A percentile compares a stretch with the other conserved stretches of the same genome.
phyloP scores from a whole-genome alignment of 1,140 invertebrate species.

The Idris sp. region DNA sequence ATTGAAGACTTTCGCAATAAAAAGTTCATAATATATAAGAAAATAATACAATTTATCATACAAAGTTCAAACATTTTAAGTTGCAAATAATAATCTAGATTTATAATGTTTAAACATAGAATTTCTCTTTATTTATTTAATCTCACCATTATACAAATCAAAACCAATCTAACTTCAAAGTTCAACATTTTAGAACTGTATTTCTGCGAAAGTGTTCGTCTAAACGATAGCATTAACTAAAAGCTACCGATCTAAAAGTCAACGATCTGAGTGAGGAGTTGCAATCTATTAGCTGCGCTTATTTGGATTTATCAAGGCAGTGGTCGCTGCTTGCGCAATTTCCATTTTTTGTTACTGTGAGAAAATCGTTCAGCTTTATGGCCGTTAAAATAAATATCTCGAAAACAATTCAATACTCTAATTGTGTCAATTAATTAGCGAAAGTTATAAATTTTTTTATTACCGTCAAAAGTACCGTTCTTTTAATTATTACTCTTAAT shows the following conservation, averaged over 20 bases:
- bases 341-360: constrained; percentile 43
- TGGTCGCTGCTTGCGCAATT: constrained; percentile 42
- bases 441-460: no score
- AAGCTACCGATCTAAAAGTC: constrained; percentile 33
- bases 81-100: no score
- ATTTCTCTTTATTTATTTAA: no score
- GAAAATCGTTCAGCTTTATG: constrained; percentile 28
- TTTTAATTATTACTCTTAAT: no score
- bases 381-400: constrained; percentile 17
- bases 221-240: constrained; percentile 26
- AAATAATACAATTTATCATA: no score
- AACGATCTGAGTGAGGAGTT: constrained; percentile 28
- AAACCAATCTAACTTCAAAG: no score
- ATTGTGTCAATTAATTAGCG: constrained; percentile 20
- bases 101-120: no score
- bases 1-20: no score
- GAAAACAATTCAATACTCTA: constrained; percentile 26
- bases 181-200: not conserved
- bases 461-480: no score
- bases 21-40: no score
- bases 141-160: no score
- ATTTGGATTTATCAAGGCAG: constrained; percentile 43
- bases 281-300: constrained; percentile 35
- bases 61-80: no score
- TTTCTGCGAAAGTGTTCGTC: constrained; percentile 16